Conservation (phyloP, 2,888 invertebrate genomes). For the Apodemia hepburni region DNA sequence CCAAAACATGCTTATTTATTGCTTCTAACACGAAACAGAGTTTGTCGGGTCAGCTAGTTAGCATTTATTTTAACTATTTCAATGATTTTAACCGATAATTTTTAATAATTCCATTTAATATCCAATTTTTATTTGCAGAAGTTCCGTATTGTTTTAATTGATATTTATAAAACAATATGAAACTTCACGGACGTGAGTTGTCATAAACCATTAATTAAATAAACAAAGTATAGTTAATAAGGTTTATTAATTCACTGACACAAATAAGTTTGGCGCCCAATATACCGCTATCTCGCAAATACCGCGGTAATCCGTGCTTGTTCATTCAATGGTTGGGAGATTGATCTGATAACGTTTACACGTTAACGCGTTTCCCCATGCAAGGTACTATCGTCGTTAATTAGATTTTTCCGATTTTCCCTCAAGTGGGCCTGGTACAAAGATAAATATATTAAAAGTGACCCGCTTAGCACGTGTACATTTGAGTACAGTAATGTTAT, state of each 20-base stretch:
- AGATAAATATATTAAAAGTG: conserved; percentile 15
- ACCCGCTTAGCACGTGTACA: conserved; percentile 5
- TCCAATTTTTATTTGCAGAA: too few relatives aligned
- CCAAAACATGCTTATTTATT: too few relatives aligned
- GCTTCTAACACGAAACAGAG: too few relatives aligned
- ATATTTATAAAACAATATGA: too few relatives aligned
- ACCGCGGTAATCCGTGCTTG: neutral
- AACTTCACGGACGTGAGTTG: too few relatives aligned
- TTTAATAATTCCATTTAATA: too few relatives aligned
- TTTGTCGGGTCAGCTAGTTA: too few relatives aligned
- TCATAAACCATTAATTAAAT: too few relatives aligned
- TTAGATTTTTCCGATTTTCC: conserved; percentile 16
- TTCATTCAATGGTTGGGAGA: conserved; percentile 10
- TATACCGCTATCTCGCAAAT: neutral
- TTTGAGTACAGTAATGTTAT: neutral
- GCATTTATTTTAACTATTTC: too few relatives aligned
- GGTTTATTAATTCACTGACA: neutral
- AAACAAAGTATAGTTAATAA: neutral
- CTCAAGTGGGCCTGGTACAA: conserved; percentile 11
- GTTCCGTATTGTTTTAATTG: too few relatives aligned
- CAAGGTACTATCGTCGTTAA: conserved; percentile 11
- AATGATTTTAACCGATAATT: too few relatives aligned
- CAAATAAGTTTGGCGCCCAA: neutral
- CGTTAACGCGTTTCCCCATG: conserved; percentile 9
- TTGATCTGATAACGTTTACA: conserved; percentile 14